Evolutionary conservation across 2,797 vertebrate genomes (phyloP).

Genomic region (Neopelma chrysocephalum): DNA sequence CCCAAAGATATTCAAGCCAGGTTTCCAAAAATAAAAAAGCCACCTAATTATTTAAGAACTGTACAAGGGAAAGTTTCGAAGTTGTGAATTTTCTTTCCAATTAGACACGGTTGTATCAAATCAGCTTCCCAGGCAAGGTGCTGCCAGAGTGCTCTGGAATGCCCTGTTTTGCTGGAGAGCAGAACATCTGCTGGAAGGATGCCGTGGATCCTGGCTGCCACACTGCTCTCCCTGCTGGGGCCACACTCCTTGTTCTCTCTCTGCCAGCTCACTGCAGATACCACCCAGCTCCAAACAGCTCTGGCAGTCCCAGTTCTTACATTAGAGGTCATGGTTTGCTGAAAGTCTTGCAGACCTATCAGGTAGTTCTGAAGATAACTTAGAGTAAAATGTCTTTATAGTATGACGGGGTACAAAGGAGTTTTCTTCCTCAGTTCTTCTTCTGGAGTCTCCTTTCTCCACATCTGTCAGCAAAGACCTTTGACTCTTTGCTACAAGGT

Average conservation of each 20-base stretch:
- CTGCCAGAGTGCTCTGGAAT: neutral
- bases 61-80: neutral
- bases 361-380: neutral
- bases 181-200: conserved; percentile 27
- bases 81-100: neutral
- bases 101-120: neutral
- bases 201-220: neutral
- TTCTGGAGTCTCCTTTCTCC: neutral
- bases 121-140: neutral
- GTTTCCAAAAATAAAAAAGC: conserved; percentile 10
- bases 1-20: neutral
- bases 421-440: neutral
- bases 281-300: neutral
- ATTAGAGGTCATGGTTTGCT: neutral
- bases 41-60: neutral
- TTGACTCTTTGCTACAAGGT: neutral
- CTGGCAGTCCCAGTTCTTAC: neutral
- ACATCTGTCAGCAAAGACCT: neutral
- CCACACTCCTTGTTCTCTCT: neutral
- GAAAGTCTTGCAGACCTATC: neutral
- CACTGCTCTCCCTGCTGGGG: neutral
- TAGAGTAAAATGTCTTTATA: neutral
- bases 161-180: neutral
- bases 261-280: conserved; percentile 37
- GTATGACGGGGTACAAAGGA: neutral